Evolutionary conservation across 1,140 invertebrate species (phyloP).

Genomic region (Apis mellifera): Amel_HAv3.1 CM009932.2:7882501-7883000

Average conservation of each 20-base stretch:
- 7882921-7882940: neutral
- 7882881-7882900: neutral
- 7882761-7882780: neutral
- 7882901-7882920: neutral
- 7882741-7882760: constrained; percentile 24
- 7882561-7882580: constrained; percentile 61
- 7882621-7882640: constrained; percentile 66
- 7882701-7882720: constrained; percentile 13
- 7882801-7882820: constrained; percentile 9
- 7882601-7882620: constrained; percentile 71
- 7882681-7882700: constrained; percentile 54
- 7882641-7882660: constrained; percentile 68
- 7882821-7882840: constrained; percentile 18
- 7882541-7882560: constrained; percentile 63
- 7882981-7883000: too few relatives aligned
- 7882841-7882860: constrained; percentile 10
- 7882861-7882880: neutral
- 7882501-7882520: constrained; percentile 18
- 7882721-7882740: constrained; percentile 41
- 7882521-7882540: constrained; percentile 26
- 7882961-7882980: neutral
- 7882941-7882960: neutral
- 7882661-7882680: constrained; percentile 71
- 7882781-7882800: constrained; percentile 37
- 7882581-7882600: constrained; percentile 76